These are phyloP conservation scores for Liopterus haemorrhoidalis DNA, from an alignment of 2,888 invertebrate genomes.

Conservation along the genomic window DNA sequence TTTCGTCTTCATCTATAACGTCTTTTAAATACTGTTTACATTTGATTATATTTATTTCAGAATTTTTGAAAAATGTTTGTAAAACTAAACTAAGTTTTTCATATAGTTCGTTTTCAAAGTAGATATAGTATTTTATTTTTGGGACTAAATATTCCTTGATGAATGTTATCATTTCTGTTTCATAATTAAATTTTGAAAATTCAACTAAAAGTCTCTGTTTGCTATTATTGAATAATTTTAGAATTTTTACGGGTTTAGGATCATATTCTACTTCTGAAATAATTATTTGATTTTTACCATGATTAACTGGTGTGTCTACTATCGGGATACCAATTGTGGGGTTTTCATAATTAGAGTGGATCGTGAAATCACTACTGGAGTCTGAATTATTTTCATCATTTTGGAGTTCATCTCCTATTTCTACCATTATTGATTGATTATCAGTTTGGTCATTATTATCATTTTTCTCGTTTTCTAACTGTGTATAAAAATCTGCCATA, in stretches of 20 bases:
- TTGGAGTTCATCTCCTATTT: too few species aligned
- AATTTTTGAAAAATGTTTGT: slow-evolving; percentile 9
- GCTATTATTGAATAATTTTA: not conserved
- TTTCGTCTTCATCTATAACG: not conserved
- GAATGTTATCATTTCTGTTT: slow-evolving; percentile 5
- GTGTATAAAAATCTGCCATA: too few species aligned
- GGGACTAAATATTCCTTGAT: slow-evolving; percentile 6
- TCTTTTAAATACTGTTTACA: too few species aligned
- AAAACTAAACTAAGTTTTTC: too few species aligned
- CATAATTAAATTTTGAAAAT: not conserved
- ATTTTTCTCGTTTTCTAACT: too few species aligned
- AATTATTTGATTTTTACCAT: slow-evolving; percentile 12
- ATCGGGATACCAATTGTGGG: slow-evolving; percentile 11
- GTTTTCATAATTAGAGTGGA: slow-evolving; percentile 5
- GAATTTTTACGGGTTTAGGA: not conserved
- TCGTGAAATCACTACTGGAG: too few species aligned
- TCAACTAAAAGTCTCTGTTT: slow-evolving; percentile 8
- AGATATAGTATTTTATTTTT: slow-evolving; percentile 10
- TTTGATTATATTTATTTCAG: not conserved
- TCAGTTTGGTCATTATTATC: too few species aligned
- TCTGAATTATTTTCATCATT: too few species aligned
- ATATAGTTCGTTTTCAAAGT: slow-evolving; percentile 9
- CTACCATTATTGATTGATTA: too few species aligned
- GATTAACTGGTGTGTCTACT: slow-evolving; percentile 5
- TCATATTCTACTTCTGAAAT: slow-evolving; percentile 3